These are phyloP conservation scores for Coendou prehensilis DNA, from an alignment of 2,797 vertebrate species.

Conservation along the genomic window DNA sequence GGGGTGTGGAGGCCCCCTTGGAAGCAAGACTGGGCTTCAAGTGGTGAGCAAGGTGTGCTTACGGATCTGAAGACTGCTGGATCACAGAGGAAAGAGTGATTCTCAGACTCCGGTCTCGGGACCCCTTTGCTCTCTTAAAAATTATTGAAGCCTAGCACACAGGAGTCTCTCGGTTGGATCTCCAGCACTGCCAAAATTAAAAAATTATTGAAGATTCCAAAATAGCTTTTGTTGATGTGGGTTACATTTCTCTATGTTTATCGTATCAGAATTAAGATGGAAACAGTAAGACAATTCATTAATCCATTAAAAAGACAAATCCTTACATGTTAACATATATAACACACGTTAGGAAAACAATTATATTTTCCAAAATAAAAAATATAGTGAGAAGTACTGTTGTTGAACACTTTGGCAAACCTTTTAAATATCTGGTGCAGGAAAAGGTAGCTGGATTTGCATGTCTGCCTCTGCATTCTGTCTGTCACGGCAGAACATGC, in stretches of 20 bases:
- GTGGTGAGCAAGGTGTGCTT: fast-evolving
- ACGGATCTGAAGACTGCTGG: neutral
- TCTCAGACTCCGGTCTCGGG: neutral
- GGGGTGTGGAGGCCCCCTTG: too few relatives aligned
- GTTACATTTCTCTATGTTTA: neutral
- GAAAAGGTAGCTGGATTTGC: neutral
- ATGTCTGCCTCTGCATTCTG: neutral
- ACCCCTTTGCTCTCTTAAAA: neutral
- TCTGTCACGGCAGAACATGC: neutral
- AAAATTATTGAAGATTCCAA: neutral
- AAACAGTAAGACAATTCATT: neutral
- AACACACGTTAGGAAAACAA: neutral
- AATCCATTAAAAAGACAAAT: slow-evolving; percentile 23
- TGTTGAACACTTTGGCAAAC: neutral
- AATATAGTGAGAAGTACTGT: neutral
- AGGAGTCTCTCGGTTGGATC: neutral
- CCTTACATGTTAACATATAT: neutral
- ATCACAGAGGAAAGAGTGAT: fast-evolving
- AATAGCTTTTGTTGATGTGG: neutral
- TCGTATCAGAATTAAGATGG: neutral
- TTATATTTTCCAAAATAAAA: slow-evolving; percentile 57
- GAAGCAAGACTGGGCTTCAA: neutral
- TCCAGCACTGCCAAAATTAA: neutral
- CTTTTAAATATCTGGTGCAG: neutral
- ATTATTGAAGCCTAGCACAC: neutral